A percentile compares a stretch with the other conserved stretches of the same genome.
These are phyloP conservation scores for Eulacestoma nigropectus DNA, from an alignment of 2,113 vertebrate species.

Conservation along the genomic window DNA sequence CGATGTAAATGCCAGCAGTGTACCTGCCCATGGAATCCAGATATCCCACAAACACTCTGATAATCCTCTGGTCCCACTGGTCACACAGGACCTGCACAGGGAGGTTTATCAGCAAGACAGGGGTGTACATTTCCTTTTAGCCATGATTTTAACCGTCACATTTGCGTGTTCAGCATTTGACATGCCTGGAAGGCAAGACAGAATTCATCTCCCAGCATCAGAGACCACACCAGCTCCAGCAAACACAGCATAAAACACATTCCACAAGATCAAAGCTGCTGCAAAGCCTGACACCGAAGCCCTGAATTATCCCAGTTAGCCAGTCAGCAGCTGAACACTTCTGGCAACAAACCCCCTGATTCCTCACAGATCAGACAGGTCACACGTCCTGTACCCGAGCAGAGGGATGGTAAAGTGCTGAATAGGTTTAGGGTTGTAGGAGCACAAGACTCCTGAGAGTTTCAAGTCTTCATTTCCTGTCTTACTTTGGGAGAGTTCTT, in stretches of 20 bases:
- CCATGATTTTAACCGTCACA: not conserved
- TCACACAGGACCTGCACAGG: not conserved
- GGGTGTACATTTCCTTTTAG: not conserved
- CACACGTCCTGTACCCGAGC: not conserved
- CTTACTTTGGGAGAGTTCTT: constrained; percentile 38
- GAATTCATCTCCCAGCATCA: constrained; percentile 34
- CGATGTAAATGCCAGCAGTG: not conserved
- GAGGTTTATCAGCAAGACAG: not conserved
- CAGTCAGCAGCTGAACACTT: constrained; percentile 6
- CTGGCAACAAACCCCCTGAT: not conserved
- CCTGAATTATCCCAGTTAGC: not conserved
- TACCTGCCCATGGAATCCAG: not conserved
- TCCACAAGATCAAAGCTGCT: constrained; percentile 48
- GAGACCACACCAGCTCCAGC: constrained; percentile 16
- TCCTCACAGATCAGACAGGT: not conserved
- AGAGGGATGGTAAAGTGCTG: constrained; percentile 35
- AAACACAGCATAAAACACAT: constrained; percentile 44
- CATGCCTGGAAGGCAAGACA: constrained; percentile 29
- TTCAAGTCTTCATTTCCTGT: constrained; percentile 11
- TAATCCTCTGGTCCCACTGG: not conserved
- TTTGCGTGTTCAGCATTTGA: constrained; percentile 16
- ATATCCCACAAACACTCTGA: not conserved
- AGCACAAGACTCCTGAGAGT: not conserved
- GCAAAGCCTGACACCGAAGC: not conserved
- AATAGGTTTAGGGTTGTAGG: not conserved